A percentile compares a stretch with the other conserved stretches of the same genome.
Evolutionary conservation across 2,113 vertebrate genomes (phyloP).

Genomic region (Tupaia chinensis): DNA sequence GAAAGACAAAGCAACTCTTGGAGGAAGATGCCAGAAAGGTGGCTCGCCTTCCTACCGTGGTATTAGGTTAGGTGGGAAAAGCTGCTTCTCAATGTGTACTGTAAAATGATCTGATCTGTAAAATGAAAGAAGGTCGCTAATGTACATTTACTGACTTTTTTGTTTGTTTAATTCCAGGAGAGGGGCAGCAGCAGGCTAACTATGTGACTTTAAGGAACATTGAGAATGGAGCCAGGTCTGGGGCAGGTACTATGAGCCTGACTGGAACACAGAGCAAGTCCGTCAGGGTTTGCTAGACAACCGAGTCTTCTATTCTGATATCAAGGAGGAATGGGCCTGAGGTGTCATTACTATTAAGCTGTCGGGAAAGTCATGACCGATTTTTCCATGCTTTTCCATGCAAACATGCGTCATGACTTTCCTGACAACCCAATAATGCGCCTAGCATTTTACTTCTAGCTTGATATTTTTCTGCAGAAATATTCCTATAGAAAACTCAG

Average conservation of each 20-base stretch:
- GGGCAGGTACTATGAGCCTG: neutral
- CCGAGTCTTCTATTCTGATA: neutral
- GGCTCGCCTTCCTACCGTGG: neutral
- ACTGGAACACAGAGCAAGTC: neutral
- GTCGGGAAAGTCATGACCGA: no score
- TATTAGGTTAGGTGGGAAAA: neutral
- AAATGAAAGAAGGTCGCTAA: neutral
- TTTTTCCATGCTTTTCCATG: no score
- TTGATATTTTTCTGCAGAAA: conserved; percentile 26
- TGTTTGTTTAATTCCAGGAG: neutral
- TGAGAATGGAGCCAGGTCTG: neutral
- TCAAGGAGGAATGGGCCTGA: neutral
- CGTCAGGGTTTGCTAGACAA: neutral
- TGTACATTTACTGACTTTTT: neutral
- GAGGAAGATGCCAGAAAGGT: neutral
- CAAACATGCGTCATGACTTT: no score
- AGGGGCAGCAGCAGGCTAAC: neutral
- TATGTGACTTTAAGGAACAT: neutral
- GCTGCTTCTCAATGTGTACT: neutral
- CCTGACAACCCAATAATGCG: neutral
- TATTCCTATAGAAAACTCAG: conserved; percentile 17
- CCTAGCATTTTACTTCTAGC: neutral
- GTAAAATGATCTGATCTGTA: neutral
- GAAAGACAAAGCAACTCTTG: neutral
- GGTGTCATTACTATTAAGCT: neutral